Evolutionary conservation across 2,888 invertebrate genomes (phyloP).

Genomic region (Adelphocoris suturalis): DNA sequence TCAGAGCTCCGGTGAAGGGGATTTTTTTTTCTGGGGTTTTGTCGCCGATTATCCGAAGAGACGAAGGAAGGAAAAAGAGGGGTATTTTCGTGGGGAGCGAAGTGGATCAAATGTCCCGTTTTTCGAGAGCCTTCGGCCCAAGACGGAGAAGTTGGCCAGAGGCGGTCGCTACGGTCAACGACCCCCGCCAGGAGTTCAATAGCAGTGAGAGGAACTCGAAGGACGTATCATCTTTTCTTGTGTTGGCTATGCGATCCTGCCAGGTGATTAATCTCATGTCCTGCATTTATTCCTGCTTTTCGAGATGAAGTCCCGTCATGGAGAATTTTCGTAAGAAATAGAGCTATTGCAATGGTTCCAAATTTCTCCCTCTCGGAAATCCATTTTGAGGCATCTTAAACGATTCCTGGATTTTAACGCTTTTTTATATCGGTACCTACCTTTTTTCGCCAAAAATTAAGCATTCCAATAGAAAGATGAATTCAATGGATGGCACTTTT

Average conservation of each 20-base stretch:
- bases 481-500: too few relatives aligned
- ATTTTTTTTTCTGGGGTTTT: neutral
- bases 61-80: neutral
- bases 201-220: neutral
- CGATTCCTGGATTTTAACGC: too few relatives aligned
- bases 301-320: neutral
- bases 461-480: too few relatives aligned
- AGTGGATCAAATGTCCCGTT: constrained; percentile 45
- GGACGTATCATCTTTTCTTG: neutral
- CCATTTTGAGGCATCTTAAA: too few relatives aligned
- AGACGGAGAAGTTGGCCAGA: constrained; percentile 12
- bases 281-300: neutral
- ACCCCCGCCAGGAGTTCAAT: neutral
- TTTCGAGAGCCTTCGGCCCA: neutral
- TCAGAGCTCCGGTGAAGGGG: neutral
- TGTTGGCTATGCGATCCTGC: neutral
- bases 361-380: too few relatives aligned
- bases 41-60: constrained; percentile 4
- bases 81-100: constrained; percentile 4
- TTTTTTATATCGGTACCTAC: too few relatives aligned
- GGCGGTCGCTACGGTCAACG: neutral
- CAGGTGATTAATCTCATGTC: neutral
- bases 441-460: too few relatives aligned
- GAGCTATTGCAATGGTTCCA: too few relatives aligned
- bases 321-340: neutral